Percentiles rank a stretch among this genome's conserved stretches.
phyloP scores from a whole-genome alignment of 2,113 vertebrate species.

The Megatriorchis doriae region DNA sequence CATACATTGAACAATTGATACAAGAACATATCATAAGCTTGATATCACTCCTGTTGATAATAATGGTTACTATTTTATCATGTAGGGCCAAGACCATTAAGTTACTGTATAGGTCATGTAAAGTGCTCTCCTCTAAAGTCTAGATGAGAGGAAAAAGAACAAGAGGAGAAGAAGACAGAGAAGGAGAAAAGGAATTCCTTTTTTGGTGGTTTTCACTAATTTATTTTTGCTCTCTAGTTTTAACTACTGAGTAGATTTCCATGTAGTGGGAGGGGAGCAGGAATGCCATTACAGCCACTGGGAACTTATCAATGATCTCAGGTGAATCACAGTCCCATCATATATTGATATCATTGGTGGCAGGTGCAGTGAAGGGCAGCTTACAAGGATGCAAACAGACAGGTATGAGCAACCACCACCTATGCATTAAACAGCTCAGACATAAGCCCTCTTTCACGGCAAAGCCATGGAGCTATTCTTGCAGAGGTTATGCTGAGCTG shows the following conservation, averaged over 20 bases:
- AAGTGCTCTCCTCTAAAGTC: background rate
- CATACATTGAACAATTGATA: background rate
- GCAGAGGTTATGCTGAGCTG: background rate
- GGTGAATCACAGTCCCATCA: background rate
- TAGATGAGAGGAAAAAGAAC: background rate
- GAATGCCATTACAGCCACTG: background rate
- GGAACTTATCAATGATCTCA: background rate
- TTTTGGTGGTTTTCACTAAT: background rate
- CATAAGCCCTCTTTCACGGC: accelerated
- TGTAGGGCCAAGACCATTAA: background rate
- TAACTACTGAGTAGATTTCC: background rate
- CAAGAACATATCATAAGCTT: background rate
- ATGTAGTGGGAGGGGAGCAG: background rate
- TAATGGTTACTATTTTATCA: background rate
- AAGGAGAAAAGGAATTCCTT: background rate
- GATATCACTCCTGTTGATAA: background rate
- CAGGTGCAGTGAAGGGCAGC: background rate
- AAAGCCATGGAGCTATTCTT: background rate
- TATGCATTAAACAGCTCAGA: background rate
- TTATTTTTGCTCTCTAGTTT: background rate
- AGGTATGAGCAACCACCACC: background rate
- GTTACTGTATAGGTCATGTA: background rate
- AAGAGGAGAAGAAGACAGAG: background rate
- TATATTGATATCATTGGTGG: too few species aligned
- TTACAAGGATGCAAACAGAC: background rate